Evolutionary conservation across 2,888 invertebrate species (phyloP), one percentile per base, ranked within the genome.

Genomic region (Eremobia ochroleuca): DNA sequence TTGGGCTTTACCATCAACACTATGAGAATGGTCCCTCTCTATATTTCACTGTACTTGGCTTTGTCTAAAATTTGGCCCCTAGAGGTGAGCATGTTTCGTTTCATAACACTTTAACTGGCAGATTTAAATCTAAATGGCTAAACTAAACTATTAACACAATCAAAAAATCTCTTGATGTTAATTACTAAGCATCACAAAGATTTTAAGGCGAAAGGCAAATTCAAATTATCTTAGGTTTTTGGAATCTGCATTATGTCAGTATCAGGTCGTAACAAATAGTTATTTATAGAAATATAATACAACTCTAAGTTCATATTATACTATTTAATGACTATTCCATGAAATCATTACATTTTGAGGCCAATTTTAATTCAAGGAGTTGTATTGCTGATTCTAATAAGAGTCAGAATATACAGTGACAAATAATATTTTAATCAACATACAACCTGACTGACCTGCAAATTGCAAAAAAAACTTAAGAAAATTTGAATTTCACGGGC

Each of bases 61-160:
- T 96, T 98, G 46, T 97, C 97, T 61, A 97, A 97, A 88, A 91
- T 97, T 59, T 99, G 98, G 97, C 98, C 99, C 18, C 94, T 98
- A 70, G 97, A 98, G 91, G 99, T 99, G 97, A 97, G 97, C 58
- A 55, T 64, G 68, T 72, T 72, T 61, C 3, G 66, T 65, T 43
- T n/a, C 15, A 34, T 34, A 31, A 21, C 2, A 37, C n/a, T 62
- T 55, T 15, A 25, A 43, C n/a, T 49, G 18, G 55, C 21, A n/a
- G 25, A 34, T 77, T 59, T 78, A 13, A n/a, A n/a, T n/a, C 18
- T 9, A 9, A 62, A 43, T 62, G 37, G 21, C 73, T 25, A 37
- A 28, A 49, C 4, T 31, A 18, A 37, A 49, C 21, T 28, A 37
- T 64, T 43, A 59, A 61, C 25, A 43, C 46, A 4, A 37, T 18